Evolutionary conservation across 2,797 vertebrate species (phyloP).

Genomic region (Acropternis orthonyx): DNA sequence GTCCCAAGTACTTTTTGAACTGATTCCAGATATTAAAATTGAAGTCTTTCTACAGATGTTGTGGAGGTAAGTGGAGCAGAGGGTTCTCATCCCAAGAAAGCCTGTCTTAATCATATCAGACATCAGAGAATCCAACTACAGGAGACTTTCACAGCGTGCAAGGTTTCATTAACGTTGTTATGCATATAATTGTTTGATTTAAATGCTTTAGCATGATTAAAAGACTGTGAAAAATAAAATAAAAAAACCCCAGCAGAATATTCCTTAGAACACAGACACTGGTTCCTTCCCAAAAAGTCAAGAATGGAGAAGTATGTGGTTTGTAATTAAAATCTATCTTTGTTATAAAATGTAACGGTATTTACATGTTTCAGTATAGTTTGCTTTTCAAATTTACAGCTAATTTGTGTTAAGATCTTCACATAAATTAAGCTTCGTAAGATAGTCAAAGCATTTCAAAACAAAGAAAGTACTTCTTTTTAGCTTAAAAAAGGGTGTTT

Average conservation of each 20-base stretch:
- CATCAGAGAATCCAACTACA: background rate
- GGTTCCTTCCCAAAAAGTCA: background rate
- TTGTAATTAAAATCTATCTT: background rate
- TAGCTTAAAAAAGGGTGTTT: background rate
- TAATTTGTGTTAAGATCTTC: background rate
- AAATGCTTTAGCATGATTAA: background rate
- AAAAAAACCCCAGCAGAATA: background rate
- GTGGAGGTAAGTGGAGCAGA: background rate
- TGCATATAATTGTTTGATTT: background rate
- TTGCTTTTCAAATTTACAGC: background rate
- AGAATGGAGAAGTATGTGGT: accelerated
- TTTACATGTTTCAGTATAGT: background rate
- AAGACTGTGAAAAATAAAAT: background rate
- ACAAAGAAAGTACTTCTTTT: background rate
- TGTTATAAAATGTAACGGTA: background rate
- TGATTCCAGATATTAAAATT: background rate
- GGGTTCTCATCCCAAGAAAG: background rate
- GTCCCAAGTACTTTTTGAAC: background rate
- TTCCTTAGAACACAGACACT: background rate
- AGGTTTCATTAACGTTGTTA: background rate
- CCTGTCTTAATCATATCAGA: background rate
- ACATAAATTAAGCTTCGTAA: background rate
- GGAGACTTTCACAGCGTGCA: background rate
- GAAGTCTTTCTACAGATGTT: background rate
- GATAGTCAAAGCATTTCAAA: background rate